Evolutionary conservation across 1,140 invertebrate genomes (phyloP).

Genomic region (Lepidurus couesii): DNA sequence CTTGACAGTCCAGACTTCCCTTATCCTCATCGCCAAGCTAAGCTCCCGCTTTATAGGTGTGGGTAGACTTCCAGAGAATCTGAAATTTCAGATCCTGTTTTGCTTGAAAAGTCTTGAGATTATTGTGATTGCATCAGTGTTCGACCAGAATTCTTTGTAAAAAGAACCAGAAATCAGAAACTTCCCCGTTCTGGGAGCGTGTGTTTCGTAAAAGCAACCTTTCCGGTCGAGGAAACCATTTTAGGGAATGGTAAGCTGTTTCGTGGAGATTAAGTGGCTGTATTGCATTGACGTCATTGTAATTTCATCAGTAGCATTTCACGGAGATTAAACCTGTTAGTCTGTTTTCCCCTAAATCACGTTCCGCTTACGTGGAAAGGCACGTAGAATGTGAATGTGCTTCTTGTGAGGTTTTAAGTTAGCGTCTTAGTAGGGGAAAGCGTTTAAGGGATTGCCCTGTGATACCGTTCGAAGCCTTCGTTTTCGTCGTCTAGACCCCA

Average conservation of each 20-base stretch:
- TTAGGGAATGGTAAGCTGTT: conserved; percentile 19
- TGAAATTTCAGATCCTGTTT: neutral
- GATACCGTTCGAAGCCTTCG: too few species aligned
- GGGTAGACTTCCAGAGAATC: neutral
- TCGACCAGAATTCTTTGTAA: too few species aligned
- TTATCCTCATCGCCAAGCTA: conserved; percentile 8
- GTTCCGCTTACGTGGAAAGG: too few species aligned
- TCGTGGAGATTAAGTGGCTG: neutral
- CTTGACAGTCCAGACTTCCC: neutral
- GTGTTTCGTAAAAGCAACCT: neutral
- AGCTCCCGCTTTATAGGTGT: neutral
- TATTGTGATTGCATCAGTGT: too few species aligned
- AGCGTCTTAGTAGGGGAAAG: too few species aligned
- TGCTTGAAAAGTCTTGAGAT: too few species aligned
- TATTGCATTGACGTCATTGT: neutral
- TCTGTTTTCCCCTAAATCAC: too few species aligned
- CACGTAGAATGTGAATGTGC: too few species aligned
- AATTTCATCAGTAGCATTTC: neutral
- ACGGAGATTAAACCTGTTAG: neutral
- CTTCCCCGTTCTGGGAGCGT: neutral
- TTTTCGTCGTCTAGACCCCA: too few species aligned
- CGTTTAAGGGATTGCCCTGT: too few species aligned
- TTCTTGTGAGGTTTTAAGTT: too few species aligned
- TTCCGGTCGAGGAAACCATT: neutral
- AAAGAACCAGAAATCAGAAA: too few species aligned